Evolutionary conservation across 2,113 vertebrate species (phyloP).

Genomic region (Pandion haliaetus): DNA sequence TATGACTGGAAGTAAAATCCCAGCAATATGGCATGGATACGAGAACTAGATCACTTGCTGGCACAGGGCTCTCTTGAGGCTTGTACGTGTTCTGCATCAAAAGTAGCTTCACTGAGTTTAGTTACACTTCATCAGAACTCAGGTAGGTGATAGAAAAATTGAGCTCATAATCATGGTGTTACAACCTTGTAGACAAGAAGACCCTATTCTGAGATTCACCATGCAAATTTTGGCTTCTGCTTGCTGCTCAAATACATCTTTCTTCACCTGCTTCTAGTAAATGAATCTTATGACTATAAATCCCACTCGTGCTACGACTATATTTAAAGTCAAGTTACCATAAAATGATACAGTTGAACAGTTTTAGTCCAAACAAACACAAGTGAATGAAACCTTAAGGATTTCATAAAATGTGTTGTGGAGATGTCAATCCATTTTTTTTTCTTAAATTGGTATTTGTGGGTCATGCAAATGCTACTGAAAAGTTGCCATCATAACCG

Average conservation of each 20-base stretch:
- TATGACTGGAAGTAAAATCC: background rate
- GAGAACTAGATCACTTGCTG: background rate
- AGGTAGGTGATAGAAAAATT: background rate
- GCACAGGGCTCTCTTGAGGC: background rate
- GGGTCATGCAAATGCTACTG: background rate
- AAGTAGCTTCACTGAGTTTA: background rate
- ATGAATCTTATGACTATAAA: background rate
- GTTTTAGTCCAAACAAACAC: background rate
- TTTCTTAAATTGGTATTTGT: background rate
- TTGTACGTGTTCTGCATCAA: background rate
- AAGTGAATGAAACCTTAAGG: background rate
- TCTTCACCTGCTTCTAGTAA: background rate
- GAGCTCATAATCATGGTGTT: background rate
- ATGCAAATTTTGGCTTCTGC: background rate
- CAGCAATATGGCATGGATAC: background rate
- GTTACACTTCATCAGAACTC: background rate
- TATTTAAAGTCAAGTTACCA: background rate
- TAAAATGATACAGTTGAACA: background rate
- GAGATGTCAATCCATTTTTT: background rate
- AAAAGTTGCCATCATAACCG: background rate
- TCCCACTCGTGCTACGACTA: fast-evolving
- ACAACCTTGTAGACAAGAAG: background rate
- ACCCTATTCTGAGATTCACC: background rate
- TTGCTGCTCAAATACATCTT: background rate
- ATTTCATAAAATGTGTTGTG: background rate